Base-by-base conservation (phyloP, 2,797 vertebrate species). In the Gadopsis marmoratus region DNA sequence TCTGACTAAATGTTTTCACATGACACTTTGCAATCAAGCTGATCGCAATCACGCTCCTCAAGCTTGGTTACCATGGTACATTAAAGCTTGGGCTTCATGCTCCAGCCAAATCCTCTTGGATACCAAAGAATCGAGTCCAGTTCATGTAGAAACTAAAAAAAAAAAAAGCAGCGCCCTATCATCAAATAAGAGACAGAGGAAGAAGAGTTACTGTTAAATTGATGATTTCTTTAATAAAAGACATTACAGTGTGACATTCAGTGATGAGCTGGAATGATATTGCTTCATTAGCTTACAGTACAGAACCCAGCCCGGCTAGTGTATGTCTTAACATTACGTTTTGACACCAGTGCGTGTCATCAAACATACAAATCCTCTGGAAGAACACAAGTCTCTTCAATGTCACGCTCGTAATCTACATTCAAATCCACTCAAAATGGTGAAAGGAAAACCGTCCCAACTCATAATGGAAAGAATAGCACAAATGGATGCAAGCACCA, bases 141-240 rank as follows among this genome's bases (percentile, higher is more conserved):
- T 47, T 73, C 3, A 45, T n/a, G 26, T 3, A 14, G 63, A 72
- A 62, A 50, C 23, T 0, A 8, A 21, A 61, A 48, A 51, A 71
- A 19, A 47, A 2, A 3, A 4, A 62, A 71, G 1, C 2, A 33
- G 19, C 1, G 2, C 10, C 59, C 11, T 2, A 26, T 12, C 4
- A n/a, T 67, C 19, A 67, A 75, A 73, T n/a, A 53, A 81, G 51
- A 85, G 41, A 10, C 60, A 51, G 56, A 50, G 31, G 26, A 50
- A 33, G 7, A 45, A 43, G 14, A 12, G 9, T 12, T 86, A 43
- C 66, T 87, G 89, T 90, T 94, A 90, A 93, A 91, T 89, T 89
- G 85, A 92, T 85, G 86, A 69, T 75, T 86, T 88, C 83, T 94
- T 94, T 94, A 94, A 88, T 94, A 93, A 92, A 92, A 91, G 70